A percentile compares a stretch with the other conserved stretches of the same genome.
phyloP scores from a whole-genome alignment of 2,113 vertebrate genomes.

The Mugil cephalus region DNA sequence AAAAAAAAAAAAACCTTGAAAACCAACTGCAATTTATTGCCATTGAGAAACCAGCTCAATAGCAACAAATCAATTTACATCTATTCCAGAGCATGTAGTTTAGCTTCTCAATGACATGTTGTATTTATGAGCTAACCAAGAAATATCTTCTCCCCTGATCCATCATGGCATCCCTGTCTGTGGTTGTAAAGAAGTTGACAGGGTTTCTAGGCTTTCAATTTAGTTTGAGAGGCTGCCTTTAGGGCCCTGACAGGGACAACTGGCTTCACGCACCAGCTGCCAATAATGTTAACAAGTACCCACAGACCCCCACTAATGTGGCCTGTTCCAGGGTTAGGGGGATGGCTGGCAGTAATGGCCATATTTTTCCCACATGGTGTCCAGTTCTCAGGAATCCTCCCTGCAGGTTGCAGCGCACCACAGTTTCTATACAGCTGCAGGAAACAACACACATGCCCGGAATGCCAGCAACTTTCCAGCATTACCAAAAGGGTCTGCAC shows the following conservation, averaged over 20 bases:
- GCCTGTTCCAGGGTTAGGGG: conserved; percentile 64
- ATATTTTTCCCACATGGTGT: conserved; percentile 74
- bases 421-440: conserved; percentile 27
- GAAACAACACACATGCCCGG: conserved; percentile 32
- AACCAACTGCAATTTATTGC: not conserved
- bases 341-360: conserved; percentile 63
- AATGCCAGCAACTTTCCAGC: conserved; percentile 4
- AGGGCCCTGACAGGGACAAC: conserved; percentile 71
- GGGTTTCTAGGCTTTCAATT: conserved; percentile 56
- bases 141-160: not conserved
- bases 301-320: conserved; percentile 53
- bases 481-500: conserved; percentile 15
- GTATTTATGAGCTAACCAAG: not conserved
- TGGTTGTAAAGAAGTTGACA: conserved; percentile 49
- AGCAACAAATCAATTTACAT: not conserved
- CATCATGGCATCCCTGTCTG: conserved; percentile 7
- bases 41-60: not conserved
- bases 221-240: conserved; percentile 64
- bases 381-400: conserved; percentile 65
- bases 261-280: conserved; percentile 78
- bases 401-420: conserved; percentile 42
- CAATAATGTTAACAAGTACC: conserved; percentile 79
- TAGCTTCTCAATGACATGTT: not conserved
- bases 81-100: not conserved
- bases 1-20: not conserved